A percentile compares a stretch with the other conserved stretches of the same genome.
Evolutionary conservation across 2,113 vertebrate genomes (phyloP).

Genomic region (Gorsachius goisagi): DNA sequence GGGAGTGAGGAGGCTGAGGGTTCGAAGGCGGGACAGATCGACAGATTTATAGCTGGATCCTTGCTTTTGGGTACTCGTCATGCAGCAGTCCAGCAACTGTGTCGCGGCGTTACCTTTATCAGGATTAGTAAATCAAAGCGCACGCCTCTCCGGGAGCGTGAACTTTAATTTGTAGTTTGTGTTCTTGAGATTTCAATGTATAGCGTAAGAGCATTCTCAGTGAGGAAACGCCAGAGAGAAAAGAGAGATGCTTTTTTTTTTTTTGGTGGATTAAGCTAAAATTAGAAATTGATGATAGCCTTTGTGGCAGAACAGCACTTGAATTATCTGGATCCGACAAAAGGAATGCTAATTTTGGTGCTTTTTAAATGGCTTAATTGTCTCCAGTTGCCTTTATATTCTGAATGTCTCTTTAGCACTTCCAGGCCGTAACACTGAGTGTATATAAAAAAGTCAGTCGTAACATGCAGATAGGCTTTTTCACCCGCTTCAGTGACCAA

Average conservation of each 20-base stretch:
- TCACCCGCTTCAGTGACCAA: background rate
- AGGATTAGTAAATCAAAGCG: background rate
- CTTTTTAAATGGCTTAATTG: slow-evolving; percentile 32
- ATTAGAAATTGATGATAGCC: slow-evolving; percentile 37
- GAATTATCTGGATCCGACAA: slow-evolving; percentile 22
- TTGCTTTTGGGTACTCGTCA: background rate
- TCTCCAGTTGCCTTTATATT: slow-evolving; percentile 41
- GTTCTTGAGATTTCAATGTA: background rate
- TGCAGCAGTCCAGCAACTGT: background rate
- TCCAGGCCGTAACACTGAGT: background rate
- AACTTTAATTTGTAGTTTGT: background rate
- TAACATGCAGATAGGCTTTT: background rate
- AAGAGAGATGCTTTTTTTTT: background rate
- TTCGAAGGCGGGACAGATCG: background rate
- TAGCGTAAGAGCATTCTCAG: background rate
- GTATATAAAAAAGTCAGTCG: background rate
- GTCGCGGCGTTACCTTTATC: background rate
- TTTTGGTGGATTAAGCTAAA: slow-evolving; percentile 15
- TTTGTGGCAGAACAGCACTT: slow-evolving; percentile 34
- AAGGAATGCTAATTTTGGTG: slow-evolving; percentile 55
- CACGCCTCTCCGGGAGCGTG: background rate
- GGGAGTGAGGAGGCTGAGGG: background rate
- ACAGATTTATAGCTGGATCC: background rate
- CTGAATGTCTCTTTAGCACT: background rate
- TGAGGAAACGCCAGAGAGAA: background rate